Base-by-base conservation (phyloP, 2,797 vertebrate genomes). In the Aulostomus chinensis region DNA sequence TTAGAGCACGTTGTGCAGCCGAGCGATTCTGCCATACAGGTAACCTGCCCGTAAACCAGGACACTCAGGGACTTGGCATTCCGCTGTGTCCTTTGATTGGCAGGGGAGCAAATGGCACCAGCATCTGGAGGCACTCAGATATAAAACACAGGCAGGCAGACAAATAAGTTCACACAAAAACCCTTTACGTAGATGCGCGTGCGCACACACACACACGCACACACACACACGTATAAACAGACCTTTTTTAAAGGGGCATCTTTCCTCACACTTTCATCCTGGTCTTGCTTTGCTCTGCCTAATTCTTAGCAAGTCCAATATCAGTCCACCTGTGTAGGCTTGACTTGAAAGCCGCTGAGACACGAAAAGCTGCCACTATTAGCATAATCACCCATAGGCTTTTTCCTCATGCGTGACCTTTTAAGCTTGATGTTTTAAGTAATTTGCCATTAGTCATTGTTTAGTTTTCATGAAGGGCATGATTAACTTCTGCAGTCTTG, bases 91-190 rank as follows among this genome's bases (percentile, higher is more conserved):
- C 47, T 79, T 78, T 88, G 84, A 86, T 84, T 86, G 85, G 73
- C 87, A 88, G 82, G 68, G 70, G 76, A 76, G 78, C 62, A 88
- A 88, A 88, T 87, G 88, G 80, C 85, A 81, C 38, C 53, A 57
- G 62, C 73, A 72, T 87, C 86, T 82, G 70, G 57, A 84, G 85
- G 80, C 78, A 58, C 59, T 80, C 61, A 68, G 64, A 73, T 76
- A 45, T 42, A 54, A 77, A 69, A 73, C 50, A 26, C 58, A 71
- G 41, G n/a, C n/a, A n/a, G n/a, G n/a, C n/a, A n/a, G n/a, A n/a
- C n/a, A n/a, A n/a, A n/a, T n/a, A n/a, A n/a, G n/a, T n/a, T n/a
- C n/a, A n/a, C n/a, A n/a, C n/a, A n/a, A n/a, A n/a, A n/a, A n/a
- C n/a, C n/a, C n/a, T n/a, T n/a, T n/a, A n/a, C n/a, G n/a, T n/a